Base-by-base conservation (phyloP, 2,113 vertebrate species). In the Chamaetylas fuelleborni region DNA sequence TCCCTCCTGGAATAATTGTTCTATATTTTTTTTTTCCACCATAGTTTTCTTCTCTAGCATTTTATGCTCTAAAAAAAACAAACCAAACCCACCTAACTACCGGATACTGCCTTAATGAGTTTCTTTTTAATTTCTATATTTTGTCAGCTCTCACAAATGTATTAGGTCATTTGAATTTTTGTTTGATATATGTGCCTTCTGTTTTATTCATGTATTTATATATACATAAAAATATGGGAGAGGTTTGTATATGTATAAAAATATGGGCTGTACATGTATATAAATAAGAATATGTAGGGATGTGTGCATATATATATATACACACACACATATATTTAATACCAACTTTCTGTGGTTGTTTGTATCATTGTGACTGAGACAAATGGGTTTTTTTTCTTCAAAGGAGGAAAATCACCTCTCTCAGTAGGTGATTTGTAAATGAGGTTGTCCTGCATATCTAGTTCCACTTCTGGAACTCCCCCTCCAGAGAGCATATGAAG, bases 291-390 rank as follows among this genome's bases (percentile, higher is more conserved):
- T 22, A 38, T 2, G 4, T 12, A 4, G 5, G 6, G 2, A 1
- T n/a, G 12, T 40, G 17, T 43, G 9, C 6, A 9, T 14, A 43
- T 10, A 33, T 1, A 25, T 2, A 28, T 9, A 28, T 0, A 22
- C 0, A 29, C 0, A 33, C 4, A 57, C 2, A 26, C 2, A 16
- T 12, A 10, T 51, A 29, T 28, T n/a, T 31, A 11, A 40, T 69
- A 56, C 5, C 26, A 60, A 1, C 14, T 77, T 95, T 17, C 6
- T 91, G 31, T 38, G 16, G 4, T 72, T 72, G 9, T 66, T 84
- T 87, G 43, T 74, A 0, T 47, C 19, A 3, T 64, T 14, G 9
- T 92, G 38, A 54, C 45, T 43, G 56, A 54, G 20, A 34, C 9
- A 66, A 73, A 73, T 69, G 18, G 42, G 25, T 0, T 11, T 69